phyloP scores from a whole-genome alignment of 2,888 invertebrate genomes.

The Euzophera pinguis region DNA sequence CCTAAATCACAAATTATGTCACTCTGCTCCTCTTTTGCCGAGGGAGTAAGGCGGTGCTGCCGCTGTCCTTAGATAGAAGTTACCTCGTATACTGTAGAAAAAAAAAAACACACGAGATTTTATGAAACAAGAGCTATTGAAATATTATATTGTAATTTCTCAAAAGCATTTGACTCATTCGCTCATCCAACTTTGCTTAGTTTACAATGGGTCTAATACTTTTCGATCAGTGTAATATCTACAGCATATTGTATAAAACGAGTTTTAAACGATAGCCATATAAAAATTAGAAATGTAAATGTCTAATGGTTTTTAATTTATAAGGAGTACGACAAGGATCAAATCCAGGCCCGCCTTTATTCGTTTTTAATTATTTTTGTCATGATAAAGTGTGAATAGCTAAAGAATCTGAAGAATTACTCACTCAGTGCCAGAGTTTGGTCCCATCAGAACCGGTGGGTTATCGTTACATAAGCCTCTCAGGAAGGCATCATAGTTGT shows the following conservation, averaged over 20 bases:
- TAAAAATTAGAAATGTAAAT: background rate
- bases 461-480: conserved; percentile 52
- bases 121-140: too few species aligned
- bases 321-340: background rate
- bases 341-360: background rate
- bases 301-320: background rate
- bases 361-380: background rate
- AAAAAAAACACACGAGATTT: too few species aligned
- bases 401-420: too few species aligned
- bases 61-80: conserved; percentile 53
- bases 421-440: conserved; percentile 39
- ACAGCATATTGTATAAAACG: too few species aligned
- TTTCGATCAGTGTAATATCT: too few species aligned
- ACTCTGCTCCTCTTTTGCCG: conserved; percentile 40
- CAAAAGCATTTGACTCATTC: too few species aligned
- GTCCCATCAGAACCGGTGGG: conserved; percentile 51
- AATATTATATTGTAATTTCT: too few species aligned
- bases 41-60: conserved; percentile 44
- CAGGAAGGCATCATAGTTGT: conserved; percentile 60
- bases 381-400: too few species aligned
- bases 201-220: too few species aligned
- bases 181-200: too few species aligned
- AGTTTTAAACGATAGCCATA: background rate
- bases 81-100: conserved; percentile 47
- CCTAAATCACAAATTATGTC: conserved; percentile 11